phyloP scores from a whole-genome alignment of 1,140 invertebrate genomes.

The Sycophila sp. region DNA sequence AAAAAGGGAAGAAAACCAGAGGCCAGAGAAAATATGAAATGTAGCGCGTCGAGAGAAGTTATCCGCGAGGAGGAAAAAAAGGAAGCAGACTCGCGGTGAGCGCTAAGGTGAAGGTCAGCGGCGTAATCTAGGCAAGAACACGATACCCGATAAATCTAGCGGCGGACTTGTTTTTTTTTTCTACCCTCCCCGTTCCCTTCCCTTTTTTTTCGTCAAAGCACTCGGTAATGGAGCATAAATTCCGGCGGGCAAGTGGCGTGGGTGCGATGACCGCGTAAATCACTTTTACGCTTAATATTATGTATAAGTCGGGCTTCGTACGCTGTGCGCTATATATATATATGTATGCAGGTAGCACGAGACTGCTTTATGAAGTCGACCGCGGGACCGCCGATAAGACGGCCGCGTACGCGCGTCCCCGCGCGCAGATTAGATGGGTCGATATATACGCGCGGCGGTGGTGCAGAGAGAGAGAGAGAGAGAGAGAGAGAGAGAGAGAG shows the following conservation, averaged over 20 bases:
- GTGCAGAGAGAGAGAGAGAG: neutral
- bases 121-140: slow-evolving; percentile 15
- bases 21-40: neutral
- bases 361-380: no score
- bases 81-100: neutral
- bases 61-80: slow-evolving; percentile 16
- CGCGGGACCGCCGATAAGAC: no score
- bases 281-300: neutral
- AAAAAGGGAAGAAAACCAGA: neutral
- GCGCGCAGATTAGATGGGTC: neutral
- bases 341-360: no score
- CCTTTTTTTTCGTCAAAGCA: no score
- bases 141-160: slow-evolving; percentile 7
- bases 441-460: no score
- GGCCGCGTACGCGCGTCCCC: neutral
- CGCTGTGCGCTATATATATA: no score
- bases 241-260: no score
- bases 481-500: neutral
- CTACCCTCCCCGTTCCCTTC: no score
- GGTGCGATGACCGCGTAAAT: no score
- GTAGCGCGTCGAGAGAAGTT: neutral
- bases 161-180: no score
- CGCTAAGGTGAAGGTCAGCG: slow-evolving; percentile 31
- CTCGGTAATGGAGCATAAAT: no score
- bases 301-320: neutral